phyloP scores from a whole-genome alignment of 2,113 vertebrate genomes.

The Tamias sibiricus region DNA sequence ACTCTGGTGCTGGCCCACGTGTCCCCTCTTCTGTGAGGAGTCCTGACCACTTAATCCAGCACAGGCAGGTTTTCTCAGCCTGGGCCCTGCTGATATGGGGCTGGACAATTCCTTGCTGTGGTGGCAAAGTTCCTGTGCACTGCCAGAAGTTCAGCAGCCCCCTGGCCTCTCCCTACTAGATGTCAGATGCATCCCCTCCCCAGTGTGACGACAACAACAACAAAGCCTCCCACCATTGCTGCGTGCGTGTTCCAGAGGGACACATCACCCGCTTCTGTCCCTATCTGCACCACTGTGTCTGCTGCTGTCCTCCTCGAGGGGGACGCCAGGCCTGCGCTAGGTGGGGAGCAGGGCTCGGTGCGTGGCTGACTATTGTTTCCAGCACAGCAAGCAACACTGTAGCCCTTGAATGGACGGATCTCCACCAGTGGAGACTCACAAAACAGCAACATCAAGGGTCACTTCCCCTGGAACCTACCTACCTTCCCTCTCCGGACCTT shows the following conservation, averaged over 20 bases:
- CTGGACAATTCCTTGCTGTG: not conserved
- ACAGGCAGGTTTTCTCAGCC: not conserved
- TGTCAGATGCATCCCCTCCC: not conserved
- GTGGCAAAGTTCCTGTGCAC: rapidly evolving
- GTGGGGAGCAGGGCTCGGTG: not conserved
- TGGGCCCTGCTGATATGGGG: not conserved
- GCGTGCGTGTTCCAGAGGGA: not conserved
- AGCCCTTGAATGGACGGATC: rapidly evolving
- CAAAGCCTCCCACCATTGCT: not conserved
- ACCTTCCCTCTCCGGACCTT: not conserved
- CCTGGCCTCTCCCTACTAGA: not conserved
- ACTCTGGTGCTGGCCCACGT: not conserved
- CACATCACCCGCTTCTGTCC: not conserved
- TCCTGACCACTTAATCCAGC: not conserved
- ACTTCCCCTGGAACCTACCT: not conserved
- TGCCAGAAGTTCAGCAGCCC: not conserved
- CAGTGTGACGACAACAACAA: not conserved
- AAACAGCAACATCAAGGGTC: not conserved
- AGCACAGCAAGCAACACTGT: not conserved
- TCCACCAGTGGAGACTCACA: not conserved
- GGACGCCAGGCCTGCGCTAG: rapidly evolving
- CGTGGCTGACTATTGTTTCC: rapidly evolving
- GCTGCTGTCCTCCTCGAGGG: not conserved
- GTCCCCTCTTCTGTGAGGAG: not conserved
- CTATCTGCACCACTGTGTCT: not conserved